phyloP scores from a whole-genome alignment of 2,888 invertebrate genomes.

The Amorpha juglandis region DNA sequence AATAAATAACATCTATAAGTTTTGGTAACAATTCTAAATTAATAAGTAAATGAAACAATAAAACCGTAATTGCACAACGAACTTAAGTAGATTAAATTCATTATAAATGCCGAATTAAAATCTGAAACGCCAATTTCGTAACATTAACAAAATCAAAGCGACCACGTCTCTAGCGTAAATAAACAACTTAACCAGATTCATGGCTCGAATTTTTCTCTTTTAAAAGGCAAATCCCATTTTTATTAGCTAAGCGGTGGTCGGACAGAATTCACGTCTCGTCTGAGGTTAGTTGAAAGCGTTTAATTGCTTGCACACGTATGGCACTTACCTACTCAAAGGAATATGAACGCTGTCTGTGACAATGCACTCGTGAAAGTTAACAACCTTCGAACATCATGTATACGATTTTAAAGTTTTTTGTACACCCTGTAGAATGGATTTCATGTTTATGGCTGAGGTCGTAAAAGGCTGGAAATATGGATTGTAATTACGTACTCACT shows the following conservation, averaged over 20 bases:
- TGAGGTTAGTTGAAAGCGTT: slow-evolving; percentile 23
- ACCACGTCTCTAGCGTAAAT: slow-evolving; percentile 4
- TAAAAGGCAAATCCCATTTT: slow-evolving; percentile 20
- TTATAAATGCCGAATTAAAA: background rate
- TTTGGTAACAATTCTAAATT: no score
- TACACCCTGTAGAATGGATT: background rate
- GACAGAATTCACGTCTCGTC: slow-evolving; percentile 24
- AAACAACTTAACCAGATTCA: slow-evolving; percentile 15
- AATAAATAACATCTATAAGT: no score
- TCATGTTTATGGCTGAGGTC: background rate
- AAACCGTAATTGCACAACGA: background rate
- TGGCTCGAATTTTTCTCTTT: slow-evolving; percentile 1
- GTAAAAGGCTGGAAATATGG: background rate
- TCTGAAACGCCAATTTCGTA: slow-evolving; percentile 10
- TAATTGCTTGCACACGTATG: slow-evolving; percentile 26
- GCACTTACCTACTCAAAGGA: slow-evolving; percentile 23
- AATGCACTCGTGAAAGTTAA: background rate
- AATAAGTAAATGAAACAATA: no score
- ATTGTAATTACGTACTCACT: no score
- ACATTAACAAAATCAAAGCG: slow-evolving; percentile 20
- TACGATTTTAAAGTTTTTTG: background rate
- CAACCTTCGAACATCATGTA: background rate
- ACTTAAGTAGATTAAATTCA: no score
- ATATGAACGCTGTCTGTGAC: slow-evolving; percentile 24
- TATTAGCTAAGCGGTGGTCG: slow-evolving; percentile 17